Evolutionary conservation across 1,140 invertebrate genomes (phyloP), one percentile per base, ranked within the genome.

Genomic region (Uloborus diversus): DNA sequence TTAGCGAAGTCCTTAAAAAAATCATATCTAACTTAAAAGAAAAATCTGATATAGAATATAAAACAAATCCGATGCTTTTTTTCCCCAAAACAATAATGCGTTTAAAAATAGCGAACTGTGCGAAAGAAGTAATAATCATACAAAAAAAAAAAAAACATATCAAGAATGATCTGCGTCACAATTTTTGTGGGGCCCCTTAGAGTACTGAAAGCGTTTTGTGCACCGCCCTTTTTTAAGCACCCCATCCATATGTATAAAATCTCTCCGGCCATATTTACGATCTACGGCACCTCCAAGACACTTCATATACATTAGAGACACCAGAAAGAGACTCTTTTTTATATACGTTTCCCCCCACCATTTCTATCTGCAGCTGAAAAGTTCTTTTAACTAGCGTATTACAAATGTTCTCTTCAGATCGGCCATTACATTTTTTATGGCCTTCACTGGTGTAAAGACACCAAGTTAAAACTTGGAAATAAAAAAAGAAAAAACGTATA

Each of bases 221-320:
- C 42, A 9, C 47, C 49, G n/a, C 4, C 47, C 27, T 57, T 25
- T 35, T 14, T 57, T 73, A 73, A 75, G 71, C 71, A 75, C 71
- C 27, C 59, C 71, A 75, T 75, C 71, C 71, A 75, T 75, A 75
- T 75, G 71, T 75, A 75, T 75, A 73, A 64, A 64, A 25, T 73
- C 71, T 75, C 71, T 9, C n/a, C 23, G 61, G 59, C 57, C 71
- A 64, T 75, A 75, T 75, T 75, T 75, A 75, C 71, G 71, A 75
- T 20, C 35, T 53, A 59, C 71, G 4, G 59, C 71, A 53, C 14
- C 28, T 5, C 42, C 30, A 9, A 75, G 59, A 75, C 71, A 75
- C 71, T 75, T 75, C 71, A 75, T 75, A 73, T 73, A 75, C 71
- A 75, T 75, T 75, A 75, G 59, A 75, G 71, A 75, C 59, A 75